These are phyloP conservation scores for Dermochelys coriacea DNA, from an alignment of 2,797 vertebrate species.

Conservation along the genomic window DNA sequence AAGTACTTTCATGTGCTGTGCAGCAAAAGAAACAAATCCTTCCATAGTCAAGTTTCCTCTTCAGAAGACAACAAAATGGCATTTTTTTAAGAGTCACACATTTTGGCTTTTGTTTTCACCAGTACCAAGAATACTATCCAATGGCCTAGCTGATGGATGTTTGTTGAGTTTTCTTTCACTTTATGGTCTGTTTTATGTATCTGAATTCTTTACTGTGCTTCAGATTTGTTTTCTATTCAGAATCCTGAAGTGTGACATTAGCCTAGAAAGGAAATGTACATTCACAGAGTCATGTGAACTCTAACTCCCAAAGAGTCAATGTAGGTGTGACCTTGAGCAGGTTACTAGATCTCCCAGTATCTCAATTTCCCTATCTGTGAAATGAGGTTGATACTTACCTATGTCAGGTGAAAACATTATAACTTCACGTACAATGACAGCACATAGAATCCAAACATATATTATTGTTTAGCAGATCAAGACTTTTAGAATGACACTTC, in stretches of 20 bases:
- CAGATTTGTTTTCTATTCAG: not conserved
- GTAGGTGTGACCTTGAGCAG: fast-evolving
- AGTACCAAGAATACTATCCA: constrained; percentile 38
- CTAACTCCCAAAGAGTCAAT: not conserved
- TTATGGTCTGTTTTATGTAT: not conserved
- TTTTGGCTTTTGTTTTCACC: constrained; percentile 39
- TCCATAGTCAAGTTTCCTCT: constrained; percentile 41
- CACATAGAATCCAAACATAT: no score
- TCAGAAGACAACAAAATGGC: constrained; percentile 4
- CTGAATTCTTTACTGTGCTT: not conserved
- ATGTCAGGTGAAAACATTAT: not conserved
- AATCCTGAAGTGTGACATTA: constrained; percentile 14
- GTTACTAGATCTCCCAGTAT: not conserved
- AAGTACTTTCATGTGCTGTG: constrained; percentile 44
- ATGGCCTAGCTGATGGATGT: constrained; percentile 5
- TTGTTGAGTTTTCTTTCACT: not conserved
- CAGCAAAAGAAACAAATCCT: constrained; percentile 58
- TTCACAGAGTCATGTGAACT: not conserved
- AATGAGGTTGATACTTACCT: not conserved
- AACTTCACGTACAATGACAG: no score
- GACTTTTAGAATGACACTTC: no score
- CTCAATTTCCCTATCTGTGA: not conserved
- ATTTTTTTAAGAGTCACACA: not conserved
- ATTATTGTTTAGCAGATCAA: no score
- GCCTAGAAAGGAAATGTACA: constrained; percentile 25